Conservation (phyloP, 2,113 vertebrate species). For the Pseudopipra pipra region DNA sequence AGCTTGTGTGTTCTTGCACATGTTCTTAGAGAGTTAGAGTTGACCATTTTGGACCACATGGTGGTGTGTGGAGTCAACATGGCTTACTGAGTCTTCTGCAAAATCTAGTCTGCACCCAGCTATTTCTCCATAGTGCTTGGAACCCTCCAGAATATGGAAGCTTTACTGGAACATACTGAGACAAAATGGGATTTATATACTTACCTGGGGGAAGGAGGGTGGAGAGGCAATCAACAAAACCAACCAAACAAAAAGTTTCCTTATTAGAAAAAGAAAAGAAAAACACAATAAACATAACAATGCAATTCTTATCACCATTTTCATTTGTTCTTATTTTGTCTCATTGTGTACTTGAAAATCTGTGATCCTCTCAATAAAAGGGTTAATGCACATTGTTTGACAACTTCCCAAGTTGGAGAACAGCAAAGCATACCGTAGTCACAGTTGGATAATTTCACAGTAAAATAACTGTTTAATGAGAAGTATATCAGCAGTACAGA, state of each 20-base stretch:
- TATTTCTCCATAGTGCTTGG: not conserved
- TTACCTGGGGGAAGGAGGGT: not conserved
- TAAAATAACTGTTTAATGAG: conserved; percentile 70
- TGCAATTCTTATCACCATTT: not conserved
- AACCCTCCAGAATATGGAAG: not conserved
- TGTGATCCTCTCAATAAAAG: not conserved
- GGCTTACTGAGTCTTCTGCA: not conserved
- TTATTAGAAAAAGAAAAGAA: not conserved
- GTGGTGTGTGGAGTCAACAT: not conserved
- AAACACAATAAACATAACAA: not conserved
- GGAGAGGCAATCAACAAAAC: not conserved
- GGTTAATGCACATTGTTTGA: conserved; percentile 37
- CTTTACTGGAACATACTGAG: not conserved
- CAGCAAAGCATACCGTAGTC: conserved; percentile 44
- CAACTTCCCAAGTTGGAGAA: conserved; percentile 2
- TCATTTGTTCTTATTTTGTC: not conserved
- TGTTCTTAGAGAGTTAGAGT: not conserved
- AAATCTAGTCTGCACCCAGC: not conserved
- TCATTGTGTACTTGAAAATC: not conserved
- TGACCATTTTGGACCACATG: not conserved
- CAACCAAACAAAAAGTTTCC: not conserved
- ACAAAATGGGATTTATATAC: not conserved
- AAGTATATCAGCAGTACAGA: conserved; percentile 55
- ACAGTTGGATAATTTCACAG: conserved; percentile 61
- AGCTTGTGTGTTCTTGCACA: not conserved